Evolutionary conservation across 2,797 vertebrate genomes (phyloP).

Genomic region (Gymnocypris eckloni): DNA sequence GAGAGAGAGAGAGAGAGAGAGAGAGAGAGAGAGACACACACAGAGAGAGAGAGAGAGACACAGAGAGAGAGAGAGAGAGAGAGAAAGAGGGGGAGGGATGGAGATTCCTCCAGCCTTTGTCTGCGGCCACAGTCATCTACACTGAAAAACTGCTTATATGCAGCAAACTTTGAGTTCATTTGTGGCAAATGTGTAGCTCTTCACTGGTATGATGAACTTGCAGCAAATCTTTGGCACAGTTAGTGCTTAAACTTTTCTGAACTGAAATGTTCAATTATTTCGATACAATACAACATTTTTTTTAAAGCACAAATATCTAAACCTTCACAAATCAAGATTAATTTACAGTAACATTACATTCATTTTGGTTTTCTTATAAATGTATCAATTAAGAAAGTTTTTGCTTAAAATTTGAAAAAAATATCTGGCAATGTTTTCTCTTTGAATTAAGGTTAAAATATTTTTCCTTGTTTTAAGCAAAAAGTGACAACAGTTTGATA

Average conservation of each 20-base stretch:
- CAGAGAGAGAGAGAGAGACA: constrained; percentile 60
- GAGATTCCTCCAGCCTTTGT: constrained; percentile 78
- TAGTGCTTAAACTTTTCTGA: not conserved
- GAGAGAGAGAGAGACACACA: no score
- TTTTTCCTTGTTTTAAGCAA: no score
- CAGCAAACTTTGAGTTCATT: not conserved
- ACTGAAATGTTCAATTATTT: not conserved
- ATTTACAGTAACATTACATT: not conserved
- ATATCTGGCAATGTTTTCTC: no score
- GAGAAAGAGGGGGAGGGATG: no score
- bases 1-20: no score
- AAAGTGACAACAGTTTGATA: no score
- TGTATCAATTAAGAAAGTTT: not conserved
- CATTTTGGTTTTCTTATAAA: not conserved
- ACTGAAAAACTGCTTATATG: not conserved
- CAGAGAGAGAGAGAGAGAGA: constrained; percentile 21
- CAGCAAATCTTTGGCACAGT: not conserved
- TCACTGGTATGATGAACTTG: not conserved
- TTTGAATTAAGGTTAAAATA: no score
- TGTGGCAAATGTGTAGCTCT: not conserved
- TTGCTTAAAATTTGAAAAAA: no score
- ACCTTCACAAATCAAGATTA: no score
- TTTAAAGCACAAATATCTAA: no score
- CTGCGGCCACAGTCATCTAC: constrained; percentile 61
- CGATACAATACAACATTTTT: not conserved